These are phyloP conservation scores for Penaeus vannamei DNA, from an alignment of 1,140 invertebrate species.

Conservation along the genomic window DNA sequence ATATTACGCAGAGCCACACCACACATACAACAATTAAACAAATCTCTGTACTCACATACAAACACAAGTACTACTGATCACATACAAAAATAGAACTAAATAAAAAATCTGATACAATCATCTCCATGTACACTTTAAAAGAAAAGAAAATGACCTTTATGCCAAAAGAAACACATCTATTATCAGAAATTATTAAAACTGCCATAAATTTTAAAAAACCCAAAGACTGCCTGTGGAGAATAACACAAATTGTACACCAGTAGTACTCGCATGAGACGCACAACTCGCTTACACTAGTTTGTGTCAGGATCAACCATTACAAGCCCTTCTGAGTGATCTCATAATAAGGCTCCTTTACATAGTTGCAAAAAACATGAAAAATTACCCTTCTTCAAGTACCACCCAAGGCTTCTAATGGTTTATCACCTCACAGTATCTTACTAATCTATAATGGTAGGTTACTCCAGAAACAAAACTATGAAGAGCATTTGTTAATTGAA, in stretches of 20 bases:
- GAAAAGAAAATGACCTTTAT: background rate
- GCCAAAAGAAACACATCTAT: background rate
- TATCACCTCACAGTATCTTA: slow-evolving; percentile 20
- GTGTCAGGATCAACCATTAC: slow-evolving; percentile 36
- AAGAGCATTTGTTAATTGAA: background rate
- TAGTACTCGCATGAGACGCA: slow-evolving; percentile 52
- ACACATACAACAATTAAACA: slow-evolving; percentile 37
- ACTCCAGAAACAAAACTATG: slow-evolving; percentile 58
- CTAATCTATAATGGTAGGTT: slow-evolving; percentile 37
- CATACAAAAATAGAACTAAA: background rate
- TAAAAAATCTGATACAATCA: background rate
- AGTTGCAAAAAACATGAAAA: slow-evolving; percentile 43
- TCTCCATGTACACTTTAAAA: background rate
- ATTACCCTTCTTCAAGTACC: slow-evolving; percentile 35
- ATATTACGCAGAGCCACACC: slow-evolving; percentile 43
- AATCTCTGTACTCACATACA: slow-evolving; percentile 5
- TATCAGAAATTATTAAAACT: background rate
- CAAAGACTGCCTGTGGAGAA: slow-evolving; percentile 18
- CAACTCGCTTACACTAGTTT: slow-evolving; percentile 43
- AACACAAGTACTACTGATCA: slow-evolving; percentile 45
- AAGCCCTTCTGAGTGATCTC: slow-evolving; percentile 17
- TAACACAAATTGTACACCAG: slow-evolving; percentile 37
- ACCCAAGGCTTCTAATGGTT: slow-evolving; percentile 42
- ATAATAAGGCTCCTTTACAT: slow-evolving; percentile 49
- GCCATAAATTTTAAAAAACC: background rate